phyloP scores from a whole-genome alignment of 2,113 vertebrate genomes.

The Terrapene triunguis region DNA sequence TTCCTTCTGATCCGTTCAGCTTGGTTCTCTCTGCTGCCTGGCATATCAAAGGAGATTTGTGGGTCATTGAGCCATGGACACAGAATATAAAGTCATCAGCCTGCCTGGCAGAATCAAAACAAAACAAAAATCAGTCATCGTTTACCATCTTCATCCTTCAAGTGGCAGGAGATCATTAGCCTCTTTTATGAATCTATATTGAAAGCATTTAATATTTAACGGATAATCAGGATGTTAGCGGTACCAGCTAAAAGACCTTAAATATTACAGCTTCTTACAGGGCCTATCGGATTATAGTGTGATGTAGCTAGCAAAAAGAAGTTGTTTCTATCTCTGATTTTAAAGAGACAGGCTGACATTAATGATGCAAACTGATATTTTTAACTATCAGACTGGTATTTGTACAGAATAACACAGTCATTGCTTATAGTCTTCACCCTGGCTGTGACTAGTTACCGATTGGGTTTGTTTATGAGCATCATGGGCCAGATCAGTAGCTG shows the following conservation, averaged over 20 bases:
- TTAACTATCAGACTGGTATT: slow-evolving; percentile 15
- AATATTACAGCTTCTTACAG: slow-evolving; percentile 58
- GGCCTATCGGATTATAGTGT: slow-evolving; percentile 44
- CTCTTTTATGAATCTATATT: slow-evolving; percentile 47
- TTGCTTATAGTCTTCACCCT: slow-evolving; percentile 48
- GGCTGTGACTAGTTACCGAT: slow-evolving; percentile 52
- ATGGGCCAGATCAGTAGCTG: neutral
- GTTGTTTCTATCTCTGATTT: slow-evolving; percentile 38
- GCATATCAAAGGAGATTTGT: slow-evolving; percentile 98
- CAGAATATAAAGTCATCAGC: slow-evolving; percentile 93
- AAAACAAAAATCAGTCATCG: slow-evolving; percentile 54
- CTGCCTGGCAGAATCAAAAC: slow-evolving; percentile 82
- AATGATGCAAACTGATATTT: neutral
- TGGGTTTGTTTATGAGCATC: slow-evolving; percentile 45
- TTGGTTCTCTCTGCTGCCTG: slow-evolving; percentile 90
- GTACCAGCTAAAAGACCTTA: slow-evolving; percentile 64
- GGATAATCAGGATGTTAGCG: slow-evolving; percentile 71
- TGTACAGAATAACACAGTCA: slow-evolving; percentile 58
- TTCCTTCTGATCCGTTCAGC: slow-evolving; percentile 86
- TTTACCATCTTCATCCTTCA: slow-evolving; percentile 67
- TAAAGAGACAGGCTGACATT: slow-evolving; percentile 56
- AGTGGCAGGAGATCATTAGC: slow-evolving; percentile 51
- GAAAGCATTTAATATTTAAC: slow-evolving; percentile 73
- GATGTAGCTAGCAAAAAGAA: slow-evolving; percentile 54
- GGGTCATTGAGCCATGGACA: slow-evolving; percentile 94